Evolutionary conservation across 2,113 vertebrate species (phyloP).

Genomic region (Dromiciops gliroides): DNA sequence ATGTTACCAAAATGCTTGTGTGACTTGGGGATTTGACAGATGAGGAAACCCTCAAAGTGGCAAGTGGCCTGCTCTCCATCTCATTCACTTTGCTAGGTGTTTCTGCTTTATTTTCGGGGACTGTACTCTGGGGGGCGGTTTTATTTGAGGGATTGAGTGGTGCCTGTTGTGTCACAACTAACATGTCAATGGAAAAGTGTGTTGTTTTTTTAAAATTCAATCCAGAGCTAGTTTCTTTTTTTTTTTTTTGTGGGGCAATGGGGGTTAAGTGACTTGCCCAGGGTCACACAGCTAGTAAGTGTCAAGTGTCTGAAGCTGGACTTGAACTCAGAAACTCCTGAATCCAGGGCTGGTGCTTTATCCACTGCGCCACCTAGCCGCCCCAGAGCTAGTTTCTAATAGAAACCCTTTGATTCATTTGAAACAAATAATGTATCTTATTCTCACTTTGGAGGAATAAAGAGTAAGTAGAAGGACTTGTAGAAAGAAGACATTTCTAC

Average conservation of each 20-base stretch:
- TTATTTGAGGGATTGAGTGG: background rate
- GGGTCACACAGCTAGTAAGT: too few relatives aligned
- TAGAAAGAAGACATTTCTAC: background rate
- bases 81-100: background rate
- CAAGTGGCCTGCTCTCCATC: background rate
- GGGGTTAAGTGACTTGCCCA: too few relatives aligned
- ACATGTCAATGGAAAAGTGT: background rate
- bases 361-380: too few relatives aligned
- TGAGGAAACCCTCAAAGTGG: background rate
- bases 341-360: too few relatives aligned
- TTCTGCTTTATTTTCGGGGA: background rate
- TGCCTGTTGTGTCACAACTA: background rate
- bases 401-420: background rate
- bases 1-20: background rate
- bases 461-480: background rate
- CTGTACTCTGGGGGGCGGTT: background rate
- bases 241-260: too few relatives aligned
- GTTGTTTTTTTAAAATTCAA: background rate
- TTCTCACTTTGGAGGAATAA: background rate
- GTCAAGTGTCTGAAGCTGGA: too few relatives aligned
- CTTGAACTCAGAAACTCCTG: too few relatives aligned
- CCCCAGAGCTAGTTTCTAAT: too few relatives aligned
- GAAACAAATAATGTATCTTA: background rate
- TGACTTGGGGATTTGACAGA: background rate
- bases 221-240: too few relatives aligned